These are phyloP conservation scores for Eurystomus glaucurus DNA, from an alignment of 2,797 vertebrate genomes.

Conservation along the genomic window DNA sequence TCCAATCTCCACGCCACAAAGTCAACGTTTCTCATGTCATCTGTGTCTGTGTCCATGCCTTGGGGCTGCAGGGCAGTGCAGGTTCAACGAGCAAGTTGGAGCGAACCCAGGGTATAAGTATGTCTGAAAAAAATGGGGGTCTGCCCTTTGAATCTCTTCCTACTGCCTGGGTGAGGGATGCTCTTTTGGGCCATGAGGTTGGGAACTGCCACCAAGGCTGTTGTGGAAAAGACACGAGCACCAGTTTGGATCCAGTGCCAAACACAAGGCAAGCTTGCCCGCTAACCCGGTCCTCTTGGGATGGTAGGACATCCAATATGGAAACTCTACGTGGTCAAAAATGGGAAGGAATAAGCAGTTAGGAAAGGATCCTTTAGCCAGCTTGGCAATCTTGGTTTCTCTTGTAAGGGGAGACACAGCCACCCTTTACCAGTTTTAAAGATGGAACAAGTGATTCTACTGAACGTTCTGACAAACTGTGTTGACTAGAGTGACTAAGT, in stretches of 20 bases:
- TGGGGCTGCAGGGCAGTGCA: not conserved
- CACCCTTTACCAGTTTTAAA: not conserved
- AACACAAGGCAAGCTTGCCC: not conserved
- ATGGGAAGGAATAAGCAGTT: not conserved
- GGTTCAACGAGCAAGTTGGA: not conserved
- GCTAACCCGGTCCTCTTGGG: not conserved
- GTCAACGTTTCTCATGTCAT: not conserved
- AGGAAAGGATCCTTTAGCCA: not conserved
- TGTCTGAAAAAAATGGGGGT: not conserved
- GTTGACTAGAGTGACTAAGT: not conserved
- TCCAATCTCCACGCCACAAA: fast-evolving
- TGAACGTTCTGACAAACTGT: not conserved
- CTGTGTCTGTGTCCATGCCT: not conserved
- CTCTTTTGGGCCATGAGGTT: fast-evolving
- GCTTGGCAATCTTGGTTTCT: not conserved
- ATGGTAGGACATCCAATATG: not conserved
- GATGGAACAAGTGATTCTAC: not conserved
- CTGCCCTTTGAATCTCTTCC: not conserved
- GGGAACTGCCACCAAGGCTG: not conserved
- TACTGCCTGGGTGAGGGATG: not conserved
- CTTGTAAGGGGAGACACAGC: not conserved
- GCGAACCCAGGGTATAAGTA: not conserved
- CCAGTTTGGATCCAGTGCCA: not conserved
- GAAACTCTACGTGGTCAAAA: not conserved
- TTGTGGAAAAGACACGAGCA: not conserved